Conservation (phyloP, 2,113 vertebrate genomes). For the Heterotis niloticus region DNA sequence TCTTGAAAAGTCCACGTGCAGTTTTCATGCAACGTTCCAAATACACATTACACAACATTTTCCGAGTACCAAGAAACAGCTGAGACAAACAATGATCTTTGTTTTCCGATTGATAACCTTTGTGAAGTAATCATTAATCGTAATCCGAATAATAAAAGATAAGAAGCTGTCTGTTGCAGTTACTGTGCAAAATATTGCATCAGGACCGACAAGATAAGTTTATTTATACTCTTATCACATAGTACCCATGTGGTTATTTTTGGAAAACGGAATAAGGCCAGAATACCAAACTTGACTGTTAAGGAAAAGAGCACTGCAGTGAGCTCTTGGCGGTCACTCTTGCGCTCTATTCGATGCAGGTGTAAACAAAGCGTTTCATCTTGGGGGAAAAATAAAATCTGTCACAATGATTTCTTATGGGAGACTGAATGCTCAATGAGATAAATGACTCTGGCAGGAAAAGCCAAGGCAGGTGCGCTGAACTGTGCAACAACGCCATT, state of each 20-base stretch:
- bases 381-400: conserved; percentile 5
- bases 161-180: not conserved
- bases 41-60: not conserved
- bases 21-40: not conserved
- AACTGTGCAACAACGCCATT: conserved; percentile 43
- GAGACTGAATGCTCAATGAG: conserved; percentile 42
- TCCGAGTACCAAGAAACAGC: not conserved
- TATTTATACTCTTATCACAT: not conserved
- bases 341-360: conserved; percentile 25
- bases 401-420: conserved; percentile 27
- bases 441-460: conserved; percentile 33
- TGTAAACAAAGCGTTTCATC: conserved; percentile 31
- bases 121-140: conserved; percentile 6
- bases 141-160: not conserved
- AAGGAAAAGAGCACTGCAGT: conserved; percentile 15
- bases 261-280: conserved; percentile 14
- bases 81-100: not conserved
- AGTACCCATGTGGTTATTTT: conserved; percentile 20
- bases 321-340: conserved; percentile 31
- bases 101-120: not conserved
- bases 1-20: not conserved
- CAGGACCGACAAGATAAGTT: not conserved
- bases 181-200: not conserved
- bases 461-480: conserved; percentile 38
- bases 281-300: conserved; percentile 9